Evolutionary conservation across 2,888 invertebrate species (phyloP).

Genomic region (Caenorhabditis japonica): DNA sequence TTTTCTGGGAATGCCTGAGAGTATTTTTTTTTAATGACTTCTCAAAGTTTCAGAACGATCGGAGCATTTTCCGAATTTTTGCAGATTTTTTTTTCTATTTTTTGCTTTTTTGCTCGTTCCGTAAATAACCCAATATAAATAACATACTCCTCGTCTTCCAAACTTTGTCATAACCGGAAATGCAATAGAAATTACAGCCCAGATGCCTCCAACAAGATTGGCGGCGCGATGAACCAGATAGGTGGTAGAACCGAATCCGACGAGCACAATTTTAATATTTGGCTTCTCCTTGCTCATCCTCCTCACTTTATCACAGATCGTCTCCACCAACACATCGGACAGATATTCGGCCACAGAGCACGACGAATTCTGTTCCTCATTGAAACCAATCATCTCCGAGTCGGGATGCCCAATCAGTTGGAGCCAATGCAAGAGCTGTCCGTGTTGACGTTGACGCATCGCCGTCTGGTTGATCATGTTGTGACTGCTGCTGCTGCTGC

Average conservation of each 20-base stretch:
- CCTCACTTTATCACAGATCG: constrained; percentile 18
- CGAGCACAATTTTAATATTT: constrained; percentile 65
- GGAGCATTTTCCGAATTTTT: too few relatives aligned
- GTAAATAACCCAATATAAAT: not conserved
- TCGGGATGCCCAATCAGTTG: constrained; percentile 52
- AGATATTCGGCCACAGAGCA: constrained; percentile 26
- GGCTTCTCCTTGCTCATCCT: constrained; percentile 17
- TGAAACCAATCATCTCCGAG: constrained; percentile 43
- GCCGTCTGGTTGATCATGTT: too few relatives aligned
- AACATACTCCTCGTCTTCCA: constrained; percentile 67
- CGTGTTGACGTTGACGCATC: constrained; percentile 14
- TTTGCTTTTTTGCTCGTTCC: not conserved
- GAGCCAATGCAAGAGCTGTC: constrained; percentile 51
- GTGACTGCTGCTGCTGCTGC: constrained; percentile 2
- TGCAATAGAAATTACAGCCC: constrained; percentile 70
- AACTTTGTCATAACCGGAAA: constrained; percentile 61
- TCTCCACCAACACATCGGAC: constrained; percentile 11
- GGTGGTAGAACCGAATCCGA: constrained; percentile 67
- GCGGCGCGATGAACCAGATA: constrained; percentile 64
- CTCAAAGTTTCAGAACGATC: too few relatives aligned
- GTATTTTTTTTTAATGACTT: too few relatives aligned
- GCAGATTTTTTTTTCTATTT: too few relatives aligned
- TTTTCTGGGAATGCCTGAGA: too few relatives aligned
- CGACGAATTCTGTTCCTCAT: constrained; percentile 8
- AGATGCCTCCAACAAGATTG: constrained; percentile 61